Base-by-base conservation (phyloP, 2,797 vertebrate species). In the Merluccius polli region DNA sequence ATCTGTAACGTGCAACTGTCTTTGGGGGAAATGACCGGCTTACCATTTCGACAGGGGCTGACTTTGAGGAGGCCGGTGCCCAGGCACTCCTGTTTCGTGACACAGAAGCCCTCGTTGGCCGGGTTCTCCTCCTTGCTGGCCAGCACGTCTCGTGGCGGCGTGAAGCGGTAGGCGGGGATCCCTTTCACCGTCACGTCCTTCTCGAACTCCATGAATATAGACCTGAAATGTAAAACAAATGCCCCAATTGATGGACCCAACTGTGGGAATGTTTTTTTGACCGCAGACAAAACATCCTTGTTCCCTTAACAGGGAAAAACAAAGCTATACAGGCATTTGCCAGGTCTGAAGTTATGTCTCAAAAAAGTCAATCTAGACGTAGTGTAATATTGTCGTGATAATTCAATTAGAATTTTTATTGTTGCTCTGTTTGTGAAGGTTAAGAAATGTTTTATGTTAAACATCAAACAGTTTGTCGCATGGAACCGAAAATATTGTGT, bases 41-140 rank as follows among this genome's bases (percentile, higher is more conserved):
- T 87, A 95, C 94, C 94, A 88, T 93, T 92, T 1, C 93, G 92
- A 87, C 94, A 95, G 36, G 92, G 89, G n/a, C 93, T 94, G 87
- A 95, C 92, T 70, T 93, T 92, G 12, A 95, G 89, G 10, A 95
- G 86, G 0, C 94, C 94, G 0, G 93, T 92, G 63, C 93, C 93
- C 83, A 94, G 86, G 79, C 94, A 95, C 71, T 93, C 86, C 0
- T 77, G 0, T 0, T 84, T 81, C 31, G 73, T 87, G 77, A 94
- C 35, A 16, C 94, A 95, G 90, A 94, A 95, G 12, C 94, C 94
- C 78, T 88, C 79, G 0, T 95, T 95, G 77, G 79, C 89, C 0
- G 93, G 92, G 78, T 95, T 95, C 80, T 94, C 93, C 74, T 90
- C 89, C 35, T 88, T 90, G 74, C 93, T 94, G 78, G 93, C 94